These are phyloP conservation scores for Enteromius radiatus DNA, from an alignment of 2,797 vertebrate species.

Conservation along the genomic window DNA sequence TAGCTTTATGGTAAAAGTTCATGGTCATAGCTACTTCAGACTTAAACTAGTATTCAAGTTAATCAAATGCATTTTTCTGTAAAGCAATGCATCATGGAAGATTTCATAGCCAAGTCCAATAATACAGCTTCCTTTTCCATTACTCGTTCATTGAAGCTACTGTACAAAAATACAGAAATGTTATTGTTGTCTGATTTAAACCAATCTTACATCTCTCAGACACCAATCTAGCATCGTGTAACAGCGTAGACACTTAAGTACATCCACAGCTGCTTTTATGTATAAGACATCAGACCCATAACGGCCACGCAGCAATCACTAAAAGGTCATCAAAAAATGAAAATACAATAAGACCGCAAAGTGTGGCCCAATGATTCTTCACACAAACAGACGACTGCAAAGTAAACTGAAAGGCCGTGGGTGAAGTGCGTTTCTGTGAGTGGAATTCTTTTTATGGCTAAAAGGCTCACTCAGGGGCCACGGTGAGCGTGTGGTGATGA, in stretches of 20 bases:
- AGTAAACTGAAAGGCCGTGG: neutral
- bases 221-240: neutral
- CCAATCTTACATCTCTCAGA: neutral
- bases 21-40: neutral
- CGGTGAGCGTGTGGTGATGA: constrained; percentile 24
- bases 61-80: neutral
- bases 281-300: neutral
- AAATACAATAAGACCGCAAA: neutral
- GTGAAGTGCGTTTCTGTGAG: neutral
- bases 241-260: constrained; percentile 4
- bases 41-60: neutral
- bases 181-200: neutral
- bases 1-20: neutral
- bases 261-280: neutral
- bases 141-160: neutral
- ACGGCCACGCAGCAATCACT: neutral
- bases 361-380: neutral
- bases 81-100: neutral
- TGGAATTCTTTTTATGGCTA: constrained; percentile 11
- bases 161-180: neutral
- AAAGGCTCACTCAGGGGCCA: constrained; percentile 7
- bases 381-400: neutral
- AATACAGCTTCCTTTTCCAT: neutral
- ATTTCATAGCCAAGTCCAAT: neutral
- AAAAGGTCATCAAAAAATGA: neutral